A percentile compares a stretch with the other conserved stretches of the same genome.
Conservation (phyloP, 1,140 invertebrate species). For the Leucophenga varia region DNA sequence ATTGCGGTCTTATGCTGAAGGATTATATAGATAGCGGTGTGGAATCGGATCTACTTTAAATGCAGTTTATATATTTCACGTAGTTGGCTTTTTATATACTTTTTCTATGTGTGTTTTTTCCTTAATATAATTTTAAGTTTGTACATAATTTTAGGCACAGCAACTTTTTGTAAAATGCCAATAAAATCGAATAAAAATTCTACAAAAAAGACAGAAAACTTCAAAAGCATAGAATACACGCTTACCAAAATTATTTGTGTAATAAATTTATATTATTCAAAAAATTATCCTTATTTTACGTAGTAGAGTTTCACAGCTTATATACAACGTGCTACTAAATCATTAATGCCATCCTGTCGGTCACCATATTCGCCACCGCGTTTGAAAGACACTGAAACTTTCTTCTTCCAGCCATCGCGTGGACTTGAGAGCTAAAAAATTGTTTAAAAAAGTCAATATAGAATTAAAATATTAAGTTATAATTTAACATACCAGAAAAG, state of each 20-base stretch:
- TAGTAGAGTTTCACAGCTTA: conserved; percentile 22
- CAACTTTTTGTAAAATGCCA: too few relatives aligned
- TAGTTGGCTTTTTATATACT: too few relatives aligned
- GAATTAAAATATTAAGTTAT: not conserved
- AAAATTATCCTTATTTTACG: conserved; percentile 6
- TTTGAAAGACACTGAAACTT: conserved; percentile 44
- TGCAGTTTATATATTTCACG: too few relatives aligned
- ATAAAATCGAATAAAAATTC: too few relatives aligned
- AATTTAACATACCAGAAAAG: conserved; percentile 35
- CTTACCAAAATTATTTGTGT: conserved; percentile 9
- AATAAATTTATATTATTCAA: conserved; percentile 24
- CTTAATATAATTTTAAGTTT: too few relatives aligned
- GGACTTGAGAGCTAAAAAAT: conserved; percentile 41
- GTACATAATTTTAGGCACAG: too few relatives aligned
- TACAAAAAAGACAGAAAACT: too few relatives aligned
- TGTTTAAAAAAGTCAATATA: not conserved
- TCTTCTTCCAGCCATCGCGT: conserved; percentile 50
- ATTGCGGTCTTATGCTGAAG: conserved; percentile 50
- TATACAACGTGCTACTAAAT: conserved; percentile 42
- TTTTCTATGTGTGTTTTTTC: too few relatives aligned
- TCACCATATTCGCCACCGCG: conserved; percentile 53
- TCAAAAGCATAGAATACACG: conserved; percentile 9
- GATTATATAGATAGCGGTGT: conserved; percentile 62
- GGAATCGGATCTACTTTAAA: conserved; percentile 57
- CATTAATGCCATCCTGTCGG: conserved; percentile 43